Evolutionary conservation across 1,140 invertebrate species (phyloP), one percentile per base, ranked within the genome.

Genomic region (Pseudobourletiella spinata): DNA sequence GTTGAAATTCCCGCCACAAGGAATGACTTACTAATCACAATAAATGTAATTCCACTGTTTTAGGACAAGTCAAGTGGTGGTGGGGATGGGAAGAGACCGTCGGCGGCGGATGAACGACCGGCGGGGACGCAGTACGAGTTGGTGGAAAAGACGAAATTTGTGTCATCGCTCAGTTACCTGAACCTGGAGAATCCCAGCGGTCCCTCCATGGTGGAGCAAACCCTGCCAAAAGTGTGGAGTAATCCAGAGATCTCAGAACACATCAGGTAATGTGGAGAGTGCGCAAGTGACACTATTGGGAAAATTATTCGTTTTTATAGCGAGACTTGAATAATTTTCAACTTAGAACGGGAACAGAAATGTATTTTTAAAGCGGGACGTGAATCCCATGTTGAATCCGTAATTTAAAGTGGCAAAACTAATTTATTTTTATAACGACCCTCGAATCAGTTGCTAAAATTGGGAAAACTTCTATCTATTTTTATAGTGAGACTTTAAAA

Each of bases 201-300:
- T 16, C 55, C 84, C 75, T 81, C 83, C 8, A 78, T 83, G 39
- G 76, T 89, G 57, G 81, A 83, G 68, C 79, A 80, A 39, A 76
- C 78, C 1, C 76, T 89, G 66, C 86, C 86, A 0, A 76, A 84
- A 63, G 84, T 86, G 63, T 88, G 86, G 86, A 88, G 86, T 32
- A 78, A 86, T 66, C 87, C 87, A 16, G 73, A 78, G 64, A 70
- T 79, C 26, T 75, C 74, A 11, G 67, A 73, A 61, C 77, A 76
- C 65, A 78, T 80, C 43, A 73, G 78, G 73, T 75, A 60, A 50
- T 26, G 28, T 3, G 28, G 32, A 39, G 8, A 11, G 32, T n/a
- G n/a, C n/a, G n/a, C n/a, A n/a, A n/a, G n/a, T n/a, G n/a, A n/a
- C n/a, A n/a, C n/a, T n/a, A n/a, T n/a, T n/a, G n/a, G n/a, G n/a